Base-by-base conservation (phyloP, 2,113 vertebrate genomes). In the Oryzias curvinotus region DNA sequence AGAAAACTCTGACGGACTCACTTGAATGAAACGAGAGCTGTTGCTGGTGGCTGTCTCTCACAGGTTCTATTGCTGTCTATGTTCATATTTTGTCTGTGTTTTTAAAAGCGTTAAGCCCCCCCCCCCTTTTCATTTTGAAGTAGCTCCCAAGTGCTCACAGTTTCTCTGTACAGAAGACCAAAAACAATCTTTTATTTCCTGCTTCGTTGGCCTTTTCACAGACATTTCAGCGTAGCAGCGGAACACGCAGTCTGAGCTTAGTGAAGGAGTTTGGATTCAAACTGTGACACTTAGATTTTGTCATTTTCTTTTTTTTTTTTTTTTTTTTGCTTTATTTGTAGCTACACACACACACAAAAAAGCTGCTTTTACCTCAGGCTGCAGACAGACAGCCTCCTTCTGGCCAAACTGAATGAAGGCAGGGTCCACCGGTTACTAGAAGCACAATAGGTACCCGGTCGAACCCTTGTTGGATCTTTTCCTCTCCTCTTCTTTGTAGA, bases 101-200 rank as follows among this genome's bases (percentile, higher is more conserved):
- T 51, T 25, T 17, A 61, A 45, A 66, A 42, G 59, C 67, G 52
- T 13, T 52, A 66, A 73, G 57, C 78, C 44, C 25, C 57, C 41
- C 47, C 3, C 53, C 42, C 57, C 61, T 19, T 26, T 5, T 42
- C 56, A 44, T 70, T 63, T 70, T 65, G 68, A 76, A 60, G 50
- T 54, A 23, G 52, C 54, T 19, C 65, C 50, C 65, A 16, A 67
- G 18, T 77, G 65, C 61, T 57, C 2, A 3, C 30, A 78, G 25
- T 83, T 72, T 84, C 82, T 54, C 77, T 84, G 83, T 65, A 84
- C 77, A 76, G 51, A 89, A 88, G 87, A 91, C 91, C 90, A 92
- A 92, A 89, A 82, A 74, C 68, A 7, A 58, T 69, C 51, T 15
- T 53, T 57, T 53, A 47, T 49, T 47, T 36, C 60, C 62, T 42